These are phyloP conservation scores for Lissocephala sabroskyi DNA, from an alignment of 2,888 invertebrate species.

Conservation along the genomic window DNA sequence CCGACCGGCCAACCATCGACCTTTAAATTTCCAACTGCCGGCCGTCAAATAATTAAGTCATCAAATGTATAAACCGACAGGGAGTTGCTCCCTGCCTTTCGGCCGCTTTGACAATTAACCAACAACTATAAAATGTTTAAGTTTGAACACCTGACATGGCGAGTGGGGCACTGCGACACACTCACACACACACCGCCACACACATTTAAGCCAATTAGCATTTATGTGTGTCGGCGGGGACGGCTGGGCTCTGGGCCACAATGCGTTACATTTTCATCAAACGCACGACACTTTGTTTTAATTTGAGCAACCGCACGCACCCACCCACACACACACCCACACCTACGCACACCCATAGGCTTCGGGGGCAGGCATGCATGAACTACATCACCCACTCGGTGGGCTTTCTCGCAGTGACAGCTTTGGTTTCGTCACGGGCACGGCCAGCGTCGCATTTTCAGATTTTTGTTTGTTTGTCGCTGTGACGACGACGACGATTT, in stretches of 20 bases:
- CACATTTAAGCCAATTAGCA: conserved; percentile 66
- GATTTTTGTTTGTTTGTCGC: conserved; percentile 44
- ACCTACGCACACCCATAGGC: background rate
- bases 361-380: conserved; percentile 19
- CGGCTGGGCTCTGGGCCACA: conserved; percentile 24
- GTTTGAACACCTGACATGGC: conserved; percentile 51
- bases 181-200: conserved; percentile 11
- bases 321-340: conserved; percentile 20
- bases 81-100: conserved; percentile 13
- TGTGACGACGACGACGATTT: conserved; percentile 6
- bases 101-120: conserved; percentile 59
- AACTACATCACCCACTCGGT: conserved; percentile 10
- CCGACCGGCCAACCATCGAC: conserved; percentile 18
- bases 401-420: conserved; percentile 46
- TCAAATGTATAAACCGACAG: conserved; percentile 25
- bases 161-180: background rate
- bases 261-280: conserved; percentile 65
- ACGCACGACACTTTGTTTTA: conserved; percentile 65
- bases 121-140: conserved; percentile 61
- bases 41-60: conserved; percentile 61
- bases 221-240: conserved; percentile 40
- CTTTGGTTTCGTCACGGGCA: conserved; percentile 55
- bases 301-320: conserved; percentile 58
- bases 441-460: conserved; percentile 37
- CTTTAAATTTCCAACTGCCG: no score